Base-by-base conservation (phyloP, 2,888 invertebrate species). In the Emmelina monodactyla region DNA sequence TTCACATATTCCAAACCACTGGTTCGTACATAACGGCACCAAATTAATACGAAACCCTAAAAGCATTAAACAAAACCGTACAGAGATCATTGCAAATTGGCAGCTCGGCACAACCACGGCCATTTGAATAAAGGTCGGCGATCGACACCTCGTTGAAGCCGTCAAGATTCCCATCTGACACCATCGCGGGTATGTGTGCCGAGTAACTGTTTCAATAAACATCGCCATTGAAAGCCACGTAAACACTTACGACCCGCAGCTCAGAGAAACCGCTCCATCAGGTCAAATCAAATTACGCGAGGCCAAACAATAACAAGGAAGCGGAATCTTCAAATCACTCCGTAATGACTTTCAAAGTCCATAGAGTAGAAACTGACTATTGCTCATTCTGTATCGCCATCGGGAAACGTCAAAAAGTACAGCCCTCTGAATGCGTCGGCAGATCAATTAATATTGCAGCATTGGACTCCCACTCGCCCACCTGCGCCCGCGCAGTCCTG, bases 111-210 rank as follows among this genome's bases (percentile, higher is more conserved):
- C 19, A 6, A 19, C 9, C 19, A 5, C 9, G 9, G 19, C 19
- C 19, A 5, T 65, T 64, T 65, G 67, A 69, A 71, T 70, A 71
- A 70, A 75, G 75, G 75, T 75, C 70, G 70, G 40, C 61, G 25
- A 3, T 19, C 19, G 19, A 19, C 19, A 19, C 19, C 9, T 19
- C 19, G 5, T 25, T 25, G 9, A 25, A 25, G 25, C 25, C n/a
- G 25, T 25, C 25, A 25, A 25, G 25, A 9, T 25, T 25, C 11
- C 25, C 25, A 25, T 25, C 25, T n/a, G 6, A 37, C 48, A 46
- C 44, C 54, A 51, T 49, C 50, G 47, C 55, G 61, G 54, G 58
- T 61, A 71, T 64, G 64, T 75, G 56, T 72, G 71, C 58, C 73
- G 60, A 53, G 50, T 75, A 75, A 73, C 75, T 62, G 75, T 73